phyloP scores from a whole-genome alignment of 2,888 invertebrate species.

The Cheilosia pagana region DNA sequence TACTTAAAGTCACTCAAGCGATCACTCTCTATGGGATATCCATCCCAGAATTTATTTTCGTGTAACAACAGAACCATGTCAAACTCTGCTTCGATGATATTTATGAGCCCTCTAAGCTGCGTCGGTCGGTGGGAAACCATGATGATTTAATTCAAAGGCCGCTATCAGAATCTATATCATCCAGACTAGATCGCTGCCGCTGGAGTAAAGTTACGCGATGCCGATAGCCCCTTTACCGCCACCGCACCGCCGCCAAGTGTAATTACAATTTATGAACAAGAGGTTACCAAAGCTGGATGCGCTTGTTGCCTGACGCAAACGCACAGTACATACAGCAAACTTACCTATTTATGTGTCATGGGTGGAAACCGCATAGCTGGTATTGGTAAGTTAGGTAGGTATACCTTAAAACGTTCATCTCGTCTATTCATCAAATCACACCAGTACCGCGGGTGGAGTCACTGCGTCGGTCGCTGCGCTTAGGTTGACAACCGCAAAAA shows the following conservation, averaged over 20 bases:
- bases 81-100: conserved; percentile 59
- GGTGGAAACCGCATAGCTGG: conserved; percentile 49
- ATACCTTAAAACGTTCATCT: conserved; percentile 29
- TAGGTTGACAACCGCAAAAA: conserved; percentile 72
- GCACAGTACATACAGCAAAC: background rate
- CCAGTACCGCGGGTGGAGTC: conserved; percentile 53
- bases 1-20: conserved; percentile 70
- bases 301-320: conserved; percentile 34
- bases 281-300: conserved; percentile 55
- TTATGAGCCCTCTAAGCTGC: conserved; percentile 59
- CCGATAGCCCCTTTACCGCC: background rate
- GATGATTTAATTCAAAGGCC: conserved; percentile 50
- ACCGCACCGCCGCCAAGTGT: background rate
- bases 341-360: conserved; percentile 49
- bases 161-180: conserved; percentile 53
- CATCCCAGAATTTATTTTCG: conserved; percentile 67
- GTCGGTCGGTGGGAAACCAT: conserved; percentile 17
- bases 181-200: conserved; percentile 48
- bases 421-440: conserved; percentile 44
- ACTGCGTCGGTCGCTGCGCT: conserved; percentile 25
- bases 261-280: conserved; percentile 71
- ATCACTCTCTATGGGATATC: conserved; percentile 48
- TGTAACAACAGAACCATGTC: conserved; percentile 71
- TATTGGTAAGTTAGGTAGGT: conserved; percentile 1
- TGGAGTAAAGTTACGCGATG: conserved; percentile 24